A percentile compares a stretch with the other conserved stretches of the same genome.
Evolutionary conservation across 53 echinoderm and acorn worm species (phyloP).

Genomic region (Patiria pectinifera): DNA sequence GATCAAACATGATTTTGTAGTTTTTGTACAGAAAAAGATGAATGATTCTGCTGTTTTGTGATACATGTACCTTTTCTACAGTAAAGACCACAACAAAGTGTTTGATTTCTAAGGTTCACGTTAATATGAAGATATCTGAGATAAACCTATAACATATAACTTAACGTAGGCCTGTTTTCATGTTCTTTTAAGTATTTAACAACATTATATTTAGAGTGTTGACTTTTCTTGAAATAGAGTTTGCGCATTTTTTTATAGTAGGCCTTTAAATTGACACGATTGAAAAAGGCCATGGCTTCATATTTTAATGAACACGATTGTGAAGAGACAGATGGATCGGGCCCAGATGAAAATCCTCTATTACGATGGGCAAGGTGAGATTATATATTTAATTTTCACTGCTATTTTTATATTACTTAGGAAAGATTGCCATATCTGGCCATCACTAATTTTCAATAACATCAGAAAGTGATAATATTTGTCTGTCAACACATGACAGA

Average conservation of each 20-base stretch:
- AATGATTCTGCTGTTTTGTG: background rate
- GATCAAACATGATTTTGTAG: background rate
- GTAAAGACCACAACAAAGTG: background rate
- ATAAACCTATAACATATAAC: background rate
- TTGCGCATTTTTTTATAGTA: no score
- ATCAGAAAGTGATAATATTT: no score
- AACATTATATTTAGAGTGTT: no score
- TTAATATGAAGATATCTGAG: background rate
- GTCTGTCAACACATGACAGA: no score
- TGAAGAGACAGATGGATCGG: constrained; percentile 66
- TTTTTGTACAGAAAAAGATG: background rate
- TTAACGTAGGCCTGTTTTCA: no score
- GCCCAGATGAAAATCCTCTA: constrained; percentile 72
- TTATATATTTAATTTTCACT: no score
- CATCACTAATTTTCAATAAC: no score
- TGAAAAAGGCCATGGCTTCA: constrained; percentile 65
- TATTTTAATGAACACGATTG: constrained; percentile 92
- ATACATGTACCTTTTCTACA: background rate
- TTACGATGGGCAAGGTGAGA: constrained; percentile 81
- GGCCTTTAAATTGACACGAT: no score
- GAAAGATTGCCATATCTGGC: no score
- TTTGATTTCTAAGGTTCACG: background rate
- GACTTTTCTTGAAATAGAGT: no score
- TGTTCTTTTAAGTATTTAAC: no score
- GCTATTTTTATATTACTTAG: no score